Percentiles rank a stretch among this genome's conserved stretches.
These are phyloP conservation scores for Harpagifer antarcticus DNA, from an alignment of 2,797 vertebrate genomes.

Conservation along the genomic window DNA sequence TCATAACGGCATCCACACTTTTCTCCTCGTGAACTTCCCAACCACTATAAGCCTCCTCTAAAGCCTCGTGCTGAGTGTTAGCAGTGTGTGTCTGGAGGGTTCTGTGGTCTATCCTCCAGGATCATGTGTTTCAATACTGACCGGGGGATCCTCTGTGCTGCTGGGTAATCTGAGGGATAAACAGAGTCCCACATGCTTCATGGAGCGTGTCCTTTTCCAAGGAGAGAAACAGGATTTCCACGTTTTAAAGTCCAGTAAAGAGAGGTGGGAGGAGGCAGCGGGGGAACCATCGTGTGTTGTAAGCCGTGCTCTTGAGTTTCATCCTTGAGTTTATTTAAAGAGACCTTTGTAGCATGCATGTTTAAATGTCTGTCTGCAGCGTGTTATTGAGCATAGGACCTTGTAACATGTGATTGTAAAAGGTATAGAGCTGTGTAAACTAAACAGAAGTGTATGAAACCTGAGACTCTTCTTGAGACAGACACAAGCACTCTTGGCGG, in stretches of 20 bases:
- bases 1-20: constrained; percentile 51
- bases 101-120: constrained; percentile 25
- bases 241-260: constrained; percentile 60
- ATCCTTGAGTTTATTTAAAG: too few species aligned
- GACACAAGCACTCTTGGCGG: too few species aligned
- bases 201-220: constrained; percentile 69
- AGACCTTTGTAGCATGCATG: too few species aligned
- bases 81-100: constrained; percentile 4
- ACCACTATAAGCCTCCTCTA: constrained; percentile 1
- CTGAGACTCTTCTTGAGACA: too few species aligned
- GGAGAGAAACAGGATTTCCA: constrained; percentile 71
- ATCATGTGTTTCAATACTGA: constrained; percentile 65
- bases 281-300: not conserved
- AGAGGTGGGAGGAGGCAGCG: constrained; percentile 16
- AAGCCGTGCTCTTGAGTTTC: too few species aligned
- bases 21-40: constrained; percentile 33
- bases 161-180: constrained; percentile 65
- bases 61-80: constrained; percentile 3
- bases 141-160: constrained; percentile 43
- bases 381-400: too few species aligned
- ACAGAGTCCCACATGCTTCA: constrained; percentile 73
- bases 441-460: too few species aligned
- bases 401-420: too few species aligned
- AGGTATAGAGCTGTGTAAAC: too few species aligned
- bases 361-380: too few species aligned